These are phyloP conservation scores for Spicauda simplicius DNA, from an alignment of 2,888 invertebrate genomes.

Conservation along the genomic window DNA sequence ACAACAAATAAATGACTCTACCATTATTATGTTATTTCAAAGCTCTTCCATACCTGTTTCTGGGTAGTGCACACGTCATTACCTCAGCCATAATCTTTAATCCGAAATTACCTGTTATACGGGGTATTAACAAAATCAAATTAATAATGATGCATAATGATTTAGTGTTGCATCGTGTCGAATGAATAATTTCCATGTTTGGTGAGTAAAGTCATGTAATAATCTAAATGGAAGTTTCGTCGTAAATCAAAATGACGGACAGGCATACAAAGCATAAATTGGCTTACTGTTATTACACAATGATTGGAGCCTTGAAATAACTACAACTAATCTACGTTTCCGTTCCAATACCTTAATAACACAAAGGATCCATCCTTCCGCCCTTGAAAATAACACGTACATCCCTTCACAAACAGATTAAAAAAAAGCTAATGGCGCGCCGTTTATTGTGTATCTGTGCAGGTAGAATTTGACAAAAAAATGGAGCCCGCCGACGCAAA, in stretches of 20 bases:
- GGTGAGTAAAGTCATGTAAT: conserved; percentile 10
- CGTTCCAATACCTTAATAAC: conserved; percentile 68
- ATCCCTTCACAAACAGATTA: conserved; percentile 68
- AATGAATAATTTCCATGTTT: conserved; percentile 14
- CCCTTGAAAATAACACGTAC: conserved; percentile 77
- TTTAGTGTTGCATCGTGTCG: conserved; percentile 9
- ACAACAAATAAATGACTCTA: too few species aligned
- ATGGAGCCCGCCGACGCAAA: conserved; percentile 63
- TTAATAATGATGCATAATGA: conserved; percentile 9
- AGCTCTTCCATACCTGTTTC: too few species aligned
- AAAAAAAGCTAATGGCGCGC: conserved; percentile 59
- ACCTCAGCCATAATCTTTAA: background rate
- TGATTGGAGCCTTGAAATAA: conserved; percentile 33
- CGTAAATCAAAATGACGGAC: conserved; percentile 30
- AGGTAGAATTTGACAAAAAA: conserved; percentile 73
- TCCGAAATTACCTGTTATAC: background rate
- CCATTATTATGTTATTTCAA: background rate
- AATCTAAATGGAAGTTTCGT: conserved; percentile 20
- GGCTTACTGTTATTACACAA: conserved; percentile 30
- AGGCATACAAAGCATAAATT: conserved; percentile 28
- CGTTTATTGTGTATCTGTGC: conserved; percentile 69
- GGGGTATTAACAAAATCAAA: background rate
- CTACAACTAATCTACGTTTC: conserved; percentile 55
- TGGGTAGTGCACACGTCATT: background rate
- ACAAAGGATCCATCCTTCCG: conserved; percentile 80